Percentiles rank a stretch among this genome's conserved stretches.
These are phyloP conservation scores for Anolis carolinensis DNA, from an alignment of 2,113 vertebrate genomes.

Conservation along the genomic window DNA sequence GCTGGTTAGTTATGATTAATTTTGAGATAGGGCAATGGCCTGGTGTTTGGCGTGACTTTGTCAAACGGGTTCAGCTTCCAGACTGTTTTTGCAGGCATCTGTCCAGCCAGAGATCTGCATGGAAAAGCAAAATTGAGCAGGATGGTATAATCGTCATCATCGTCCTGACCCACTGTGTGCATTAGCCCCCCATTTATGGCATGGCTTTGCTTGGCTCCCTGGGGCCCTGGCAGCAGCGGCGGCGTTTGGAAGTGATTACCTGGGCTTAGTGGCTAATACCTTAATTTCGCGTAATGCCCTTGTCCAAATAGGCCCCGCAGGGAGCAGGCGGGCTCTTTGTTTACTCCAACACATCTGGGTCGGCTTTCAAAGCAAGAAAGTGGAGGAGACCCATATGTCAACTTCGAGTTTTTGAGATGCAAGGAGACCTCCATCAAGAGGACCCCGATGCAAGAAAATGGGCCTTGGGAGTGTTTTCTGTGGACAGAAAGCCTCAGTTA, in stretches of 20 bases:
- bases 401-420: neutral
- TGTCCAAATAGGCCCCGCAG: constrained; percentile 3
- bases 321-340: neutral
- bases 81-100: neutral
- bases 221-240: neutral
- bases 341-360: neutral
- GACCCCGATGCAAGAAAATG: no score
- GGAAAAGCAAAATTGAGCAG: neutral
- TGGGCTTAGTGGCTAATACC: constrained; percentile 32
- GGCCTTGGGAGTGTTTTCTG: no score
- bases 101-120: neutral
- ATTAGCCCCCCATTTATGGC: neutral
- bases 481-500: no score
- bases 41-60: neutral
- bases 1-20: neutral
- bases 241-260: constrained; percentile 24
- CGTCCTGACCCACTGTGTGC: neutral
- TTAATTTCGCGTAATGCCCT: constrained; percentile 26
- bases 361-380: neutral
- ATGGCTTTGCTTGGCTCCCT: neutral
- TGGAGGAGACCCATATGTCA: neutral
- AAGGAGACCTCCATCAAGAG: no score
- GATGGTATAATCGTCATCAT: neutral
- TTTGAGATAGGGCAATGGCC: neutral
- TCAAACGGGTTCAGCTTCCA: neutral